A percentile compares a stretch with the other conserved stretches of the same genome.
These are phyloP conservation scores for Melanotaenia trifasciata DNA, from an alignment of 2,797 vertebrate species.

Conservation along the genomic window DNA sequence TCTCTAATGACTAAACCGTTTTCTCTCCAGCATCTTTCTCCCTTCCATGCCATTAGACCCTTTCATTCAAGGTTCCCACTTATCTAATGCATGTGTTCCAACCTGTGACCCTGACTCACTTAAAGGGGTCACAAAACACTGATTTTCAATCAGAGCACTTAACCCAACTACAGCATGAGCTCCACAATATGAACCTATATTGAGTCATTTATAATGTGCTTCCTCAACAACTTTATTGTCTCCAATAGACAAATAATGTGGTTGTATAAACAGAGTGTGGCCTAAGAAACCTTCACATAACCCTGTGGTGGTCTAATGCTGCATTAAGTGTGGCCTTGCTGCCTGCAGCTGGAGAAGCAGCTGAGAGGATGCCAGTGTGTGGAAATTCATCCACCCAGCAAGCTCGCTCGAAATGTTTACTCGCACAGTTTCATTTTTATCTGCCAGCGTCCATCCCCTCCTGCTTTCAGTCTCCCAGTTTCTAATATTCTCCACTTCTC, in stretches of 20 bases:
- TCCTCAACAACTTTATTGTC: neutral
- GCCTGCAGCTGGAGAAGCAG: constrained; percentile 43
- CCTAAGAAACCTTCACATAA: neutral
- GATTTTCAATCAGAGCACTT: constrained; percentile 25
- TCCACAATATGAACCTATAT: neutral
- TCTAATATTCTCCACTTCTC: constrained; percentile 53
- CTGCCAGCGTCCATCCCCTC: constrained; percentile 53
- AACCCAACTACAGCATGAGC: neutral
- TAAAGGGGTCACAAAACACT: neutral
- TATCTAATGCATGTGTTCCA: neutral
- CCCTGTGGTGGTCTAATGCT: neutral
- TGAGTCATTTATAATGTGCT: neutral
- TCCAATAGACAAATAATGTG: constrained; percentile 30
- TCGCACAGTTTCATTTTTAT: constrained; percentile 62
- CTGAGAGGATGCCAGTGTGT: constrained; percentile 43
- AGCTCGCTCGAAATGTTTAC: constrained; percentile 59
- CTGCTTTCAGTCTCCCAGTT: constrained; percentile 38
- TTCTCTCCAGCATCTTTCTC: constrained; percentile 20
- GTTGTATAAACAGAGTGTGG: constrained; percentile 9
- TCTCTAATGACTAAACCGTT: neutral
- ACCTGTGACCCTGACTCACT: neutral
- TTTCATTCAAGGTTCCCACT: constrained; percentile 1
- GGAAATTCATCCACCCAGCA: constrained; percentile 60
- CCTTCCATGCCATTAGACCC: neutral
- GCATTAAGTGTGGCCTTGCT: constrained; percentile 26